A percentile compares a stretch with the other conserved stretches of the same genome.
Conservation (phyloP, 2,888 invertebrate genomes). For the Cylloceria caligata region DNA sequence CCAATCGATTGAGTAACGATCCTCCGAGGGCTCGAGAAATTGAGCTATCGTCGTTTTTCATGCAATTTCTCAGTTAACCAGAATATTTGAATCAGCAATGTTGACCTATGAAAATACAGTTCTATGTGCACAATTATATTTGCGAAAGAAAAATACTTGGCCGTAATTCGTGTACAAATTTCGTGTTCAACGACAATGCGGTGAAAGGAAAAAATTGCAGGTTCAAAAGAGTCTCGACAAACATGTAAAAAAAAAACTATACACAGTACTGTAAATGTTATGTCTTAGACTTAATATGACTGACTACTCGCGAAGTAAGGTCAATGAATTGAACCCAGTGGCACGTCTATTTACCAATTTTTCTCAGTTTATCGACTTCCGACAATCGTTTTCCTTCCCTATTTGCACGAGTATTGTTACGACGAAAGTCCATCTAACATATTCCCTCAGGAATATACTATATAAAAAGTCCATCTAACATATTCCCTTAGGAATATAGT, state of each 20-base stretch:
- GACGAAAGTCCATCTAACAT: constrained; percentile 14
- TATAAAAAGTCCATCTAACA: constrained; percentile 16
- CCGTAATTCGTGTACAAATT: not conserved
- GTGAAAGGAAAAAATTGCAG: not conserved
- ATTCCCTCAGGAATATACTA: constrained; percentile 43
- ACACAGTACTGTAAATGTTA: not conserved
- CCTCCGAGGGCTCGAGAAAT: not conserved
- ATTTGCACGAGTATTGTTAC: constrained; percentile 19
- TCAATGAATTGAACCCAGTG: not conserved
- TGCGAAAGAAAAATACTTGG: not conserved
- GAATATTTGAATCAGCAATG: not conserved
- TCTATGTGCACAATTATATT: not conserved
- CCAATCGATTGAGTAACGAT: constrained; percentile 12
- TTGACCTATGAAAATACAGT: constrained; percentile 9
- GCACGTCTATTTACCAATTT: constrained; percentile 17
- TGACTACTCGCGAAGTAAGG: not conserved
- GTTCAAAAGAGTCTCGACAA: not conserved
- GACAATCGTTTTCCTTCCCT: constrained; percentile 11
- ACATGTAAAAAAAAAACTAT: not conserved
- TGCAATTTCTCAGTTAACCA: not conserved
- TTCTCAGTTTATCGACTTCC: constrained; percentile 19
- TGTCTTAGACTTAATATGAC: no score
- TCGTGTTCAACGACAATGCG: constrained; percentile 5
- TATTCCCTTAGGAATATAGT: constrained; percentile 40
- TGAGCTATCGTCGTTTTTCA: not conserved